Percentiles rank a stretch among this genome's conserved stretches.
phyloP scores from a whole-genome alignment of 2,113 vertebrate genomes.

The Pygoscelis antarcticus region DNA sequence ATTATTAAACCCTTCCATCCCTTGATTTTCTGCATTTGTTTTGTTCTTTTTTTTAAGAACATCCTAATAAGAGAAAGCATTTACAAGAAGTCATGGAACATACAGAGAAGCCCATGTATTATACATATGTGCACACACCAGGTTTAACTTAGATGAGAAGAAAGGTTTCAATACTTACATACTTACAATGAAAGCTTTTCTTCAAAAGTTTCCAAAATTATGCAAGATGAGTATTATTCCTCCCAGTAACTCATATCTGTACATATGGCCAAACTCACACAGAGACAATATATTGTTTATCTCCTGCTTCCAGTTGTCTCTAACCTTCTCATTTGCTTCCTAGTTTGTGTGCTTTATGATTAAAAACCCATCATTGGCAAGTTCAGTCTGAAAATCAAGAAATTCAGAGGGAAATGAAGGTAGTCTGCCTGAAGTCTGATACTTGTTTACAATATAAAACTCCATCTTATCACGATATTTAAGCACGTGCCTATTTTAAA shows the following conservation, averaged over 20 bases:
- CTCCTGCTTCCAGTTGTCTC: not conserved
- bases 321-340: not conserved
- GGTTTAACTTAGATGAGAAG: not conserved
- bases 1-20: not conserved
- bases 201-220: not conserved
- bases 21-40: not conserved
- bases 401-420: not conserved
- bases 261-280: not conserved
- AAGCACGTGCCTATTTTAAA: not conserved
- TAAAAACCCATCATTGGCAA: not conserved
- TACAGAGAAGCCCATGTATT: fast-evolving
- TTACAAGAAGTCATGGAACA: not conserved
- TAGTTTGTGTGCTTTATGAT: not conserved
- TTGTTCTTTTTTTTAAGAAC: not conserved
- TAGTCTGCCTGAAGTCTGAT: not conserved
- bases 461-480: not conserved
- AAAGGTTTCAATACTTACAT: not conserved
- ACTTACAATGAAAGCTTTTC: not conserved
- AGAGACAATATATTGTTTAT: not conserved
- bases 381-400: not conserved
- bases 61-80: not conserved
- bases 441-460: not conserved
- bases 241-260: not conserved
- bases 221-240: not conserved
- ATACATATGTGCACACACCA: no score